Base-by-base conservation (phyloP, 2,888 invertebrate species). In the Nasonia oneida region DNA sequence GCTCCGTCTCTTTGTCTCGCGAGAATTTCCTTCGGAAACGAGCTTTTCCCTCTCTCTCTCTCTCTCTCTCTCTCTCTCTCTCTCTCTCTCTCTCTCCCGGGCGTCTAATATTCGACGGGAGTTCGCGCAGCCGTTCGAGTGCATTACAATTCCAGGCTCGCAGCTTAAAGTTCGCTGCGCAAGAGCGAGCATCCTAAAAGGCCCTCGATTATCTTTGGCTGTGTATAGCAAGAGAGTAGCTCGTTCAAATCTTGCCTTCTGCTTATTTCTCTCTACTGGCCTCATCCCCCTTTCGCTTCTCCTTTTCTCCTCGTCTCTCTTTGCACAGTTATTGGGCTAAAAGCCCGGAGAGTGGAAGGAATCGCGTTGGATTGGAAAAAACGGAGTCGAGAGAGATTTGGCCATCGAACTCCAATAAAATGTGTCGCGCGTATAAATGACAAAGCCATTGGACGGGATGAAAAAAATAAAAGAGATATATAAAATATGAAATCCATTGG, bases 71-170 rank as follows among this genome's bases (percentile, higher is more conserved):
- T 8, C 57, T 3, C n/a, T 3, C n/a, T n/a, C n/a, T 15, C 29
- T 23, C 29, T 0, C 29, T 29, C 29, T 29, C 29, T 29, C 29
- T 29, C 33, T 29, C 29, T 29, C 29, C 1, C 29, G 29, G 29
- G 3, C 18, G 53, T n/a, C 57, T 61, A 61, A 61, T 61, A 61
- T 61, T 61, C 10, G 67, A 53, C 74, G 42, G 5, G 37, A 61
- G n/a, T 61, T 61, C 23, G 57, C 50, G 57, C 50, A 29, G n/a
- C 53, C 57, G 74, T 53, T 18, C n/a, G 29, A n/a, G 37, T 67
- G 23, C 76, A 82, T 82, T 76, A 82, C 76, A 47, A 82, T 82
- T 82, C 82, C 70, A 39, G 15, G 33, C 82, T 76, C 67, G 82
- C 47, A 76, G 70, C 81, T 73, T 57, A 33, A 37, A 71, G 42